A percentile compares a stretch with the other conserved stretches of the same genome.
Evolutionary conservation across 2,888 invertebrate genomes (phyloP).

Genomic region (Dioctria rufipes): DNA sequence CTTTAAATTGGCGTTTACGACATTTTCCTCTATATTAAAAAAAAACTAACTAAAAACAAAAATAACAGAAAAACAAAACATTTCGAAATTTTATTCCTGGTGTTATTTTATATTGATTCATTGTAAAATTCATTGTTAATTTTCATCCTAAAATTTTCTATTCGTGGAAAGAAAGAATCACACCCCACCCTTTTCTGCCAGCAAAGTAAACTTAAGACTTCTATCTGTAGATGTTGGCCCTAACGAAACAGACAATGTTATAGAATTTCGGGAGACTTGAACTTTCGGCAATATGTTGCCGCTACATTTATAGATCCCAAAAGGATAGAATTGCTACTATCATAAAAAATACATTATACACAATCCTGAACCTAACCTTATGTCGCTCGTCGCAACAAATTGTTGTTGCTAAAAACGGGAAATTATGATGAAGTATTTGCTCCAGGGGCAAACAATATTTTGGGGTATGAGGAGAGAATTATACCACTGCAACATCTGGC

Average conservation of each 20-base stretch:
- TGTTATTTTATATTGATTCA: too few species aligned
- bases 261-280: not conserved
- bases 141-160: not conserved
- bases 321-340: conserved; percentile 42
- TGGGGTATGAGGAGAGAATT: not conserved
- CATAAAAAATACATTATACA: conserved; percentile 43
- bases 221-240: not conserved
- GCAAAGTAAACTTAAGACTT: not conserved
- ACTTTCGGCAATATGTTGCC: conserved; percentile 38
- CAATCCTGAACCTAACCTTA: conserved; percentile 30
- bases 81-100: too few species aligned
- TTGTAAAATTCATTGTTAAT: not conserved
- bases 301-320: conserved; percentile 23
- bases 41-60: too few species aligned
- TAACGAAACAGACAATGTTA: not conserved
- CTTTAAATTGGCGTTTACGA: too few species aligned
- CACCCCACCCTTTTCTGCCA: not conserved
- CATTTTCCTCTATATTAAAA: too few species aligned
- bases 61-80: too few species aligned
- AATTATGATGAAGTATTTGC: conserved; percentile 47
- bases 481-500: conserved; percentile 50
- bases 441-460: not conserved
- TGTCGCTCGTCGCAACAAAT: conserved; percentile 17
- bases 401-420: conserved; percentile 29
- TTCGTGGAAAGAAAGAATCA: not conserved